phyloP scores from a whole-genome alignment of 2,797 vertebrate genomes.

The Rallus crepitans region DNA sequence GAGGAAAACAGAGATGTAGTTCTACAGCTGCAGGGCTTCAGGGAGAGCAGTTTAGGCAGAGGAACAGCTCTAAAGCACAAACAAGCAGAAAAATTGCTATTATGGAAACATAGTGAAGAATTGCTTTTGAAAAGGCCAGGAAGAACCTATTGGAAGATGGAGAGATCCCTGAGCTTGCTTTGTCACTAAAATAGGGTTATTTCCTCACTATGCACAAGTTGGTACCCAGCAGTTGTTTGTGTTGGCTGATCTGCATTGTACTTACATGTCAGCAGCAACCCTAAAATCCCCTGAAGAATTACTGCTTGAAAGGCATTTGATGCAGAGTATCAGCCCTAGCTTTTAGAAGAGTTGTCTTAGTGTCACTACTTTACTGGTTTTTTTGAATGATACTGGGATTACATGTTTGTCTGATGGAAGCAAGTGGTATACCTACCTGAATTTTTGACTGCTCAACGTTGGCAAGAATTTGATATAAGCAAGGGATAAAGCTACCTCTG shows the following conservation, averaged over 20 bases:
- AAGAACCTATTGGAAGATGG: background rate
- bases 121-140: background rate
- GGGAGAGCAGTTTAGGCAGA: background rate
- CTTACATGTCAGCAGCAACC: background rate
- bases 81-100: background rate
- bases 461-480: background rate
- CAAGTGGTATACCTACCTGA: background rate
- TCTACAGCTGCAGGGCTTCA: background rate
- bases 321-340: background rate
- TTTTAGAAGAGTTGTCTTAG: background rate
- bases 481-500: background rate
- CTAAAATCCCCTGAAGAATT: background rate
- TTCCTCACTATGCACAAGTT: background rate
- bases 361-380: background rate
- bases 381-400: background rate
- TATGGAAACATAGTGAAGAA: background rate
- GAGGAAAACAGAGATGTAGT: background rate
- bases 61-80: background rate
- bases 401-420: background rate
- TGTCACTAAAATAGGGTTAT: background rate
- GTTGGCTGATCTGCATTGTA: background rate
- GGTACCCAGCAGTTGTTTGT: background rate
- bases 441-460: background rate
- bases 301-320: background rate
- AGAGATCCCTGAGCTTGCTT: background rate